A percentile compares a stretch with the other conserved stretches of the same genome.
Evolutionary conservation across 2,113 vertebrate species (phyloP).

Genomic region (Sula dactylatra): DNA sequence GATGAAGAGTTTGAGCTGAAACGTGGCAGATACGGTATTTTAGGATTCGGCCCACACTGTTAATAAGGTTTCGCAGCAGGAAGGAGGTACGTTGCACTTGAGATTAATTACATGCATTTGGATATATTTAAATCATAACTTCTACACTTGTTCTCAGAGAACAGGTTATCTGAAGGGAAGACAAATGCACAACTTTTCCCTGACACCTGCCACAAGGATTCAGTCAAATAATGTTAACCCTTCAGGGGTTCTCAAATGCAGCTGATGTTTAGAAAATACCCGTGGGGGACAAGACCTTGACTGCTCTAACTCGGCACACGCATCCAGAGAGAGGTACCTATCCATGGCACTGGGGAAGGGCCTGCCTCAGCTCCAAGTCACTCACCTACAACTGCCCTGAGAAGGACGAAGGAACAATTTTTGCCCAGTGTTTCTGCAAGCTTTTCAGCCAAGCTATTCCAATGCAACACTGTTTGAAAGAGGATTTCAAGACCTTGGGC

Average conservation of each 20-base stretch:
- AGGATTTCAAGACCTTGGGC: background rate
- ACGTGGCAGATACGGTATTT: background rate
- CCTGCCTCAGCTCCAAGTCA: background rate
- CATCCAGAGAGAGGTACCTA: background rate
- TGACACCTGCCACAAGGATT: background rate
- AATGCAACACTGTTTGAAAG: background rate
- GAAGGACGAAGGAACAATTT: background rate
- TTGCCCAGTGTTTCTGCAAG: background rate
- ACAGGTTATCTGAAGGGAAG: conserved; percentile 2
- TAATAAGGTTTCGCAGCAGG: conserved; percentile 24
- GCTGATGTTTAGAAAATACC: background rate
- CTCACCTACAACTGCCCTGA: background rate
- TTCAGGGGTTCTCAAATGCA: background rate
- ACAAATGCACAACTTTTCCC: background rate
- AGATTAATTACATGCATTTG: conserved; percentile 51
- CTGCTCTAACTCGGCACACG: background rate
- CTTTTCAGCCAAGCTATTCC: background rate
- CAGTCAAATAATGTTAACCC: background rate
- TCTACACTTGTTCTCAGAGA: background rate
- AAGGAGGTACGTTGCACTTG: conserved; percentile 38
- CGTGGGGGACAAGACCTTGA: background rate
- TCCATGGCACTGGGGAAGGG: background rate
- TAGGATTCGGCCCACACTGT: conserved; percentile 9
- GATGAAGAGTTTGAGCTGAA: background rate
- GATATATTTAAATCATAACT: conserved; percentile 28